These are phyloP conservation scores for Hipparchia sbordonii DNA, from an alignment of 2,888 invertebrate genomes.

Conservation along the genomic window DNA sequence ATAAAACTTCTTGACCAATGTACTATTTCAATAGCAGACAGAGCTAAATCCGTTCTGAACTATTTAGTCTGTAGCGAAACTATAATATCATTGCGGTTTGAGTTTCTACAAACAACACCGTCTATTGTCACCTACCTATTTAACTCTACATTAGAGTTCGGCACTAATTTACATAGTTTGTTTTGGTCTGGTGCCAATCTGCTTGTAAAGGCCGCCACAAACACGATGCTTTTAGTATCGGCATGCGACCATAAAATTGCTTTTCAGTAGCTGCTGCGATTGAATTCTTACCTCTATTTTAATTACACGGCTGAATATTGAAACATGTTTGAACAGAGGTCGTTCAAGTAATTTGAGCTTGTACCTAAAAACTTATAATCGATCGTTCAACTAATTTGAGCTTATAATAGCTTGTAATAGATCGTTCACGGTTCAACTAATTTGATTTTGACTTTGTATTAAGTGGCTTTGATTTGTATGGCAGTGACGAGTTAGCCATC, in stretches of 20 bases:
- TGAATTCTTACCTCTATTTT: not conserved
- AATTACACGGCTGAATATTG: no score
- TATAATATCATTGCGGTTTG: slow-evolving; percentile 24
- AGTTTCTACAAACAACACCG: slow-evolving; percentile 34
- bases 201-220: slow-evolving; percentile 12
- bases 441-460: no score
- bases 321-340: no score
- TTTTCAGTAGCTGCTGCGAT: not conserved
- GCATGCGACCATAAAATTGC: not conserved
- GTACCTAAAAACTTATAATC: no score
- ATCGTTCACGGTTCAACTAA: no score
- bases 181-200: slow-evolving; percentile 19
- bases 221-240: not conserved
- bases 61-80: slow-evolving; percentile 36
- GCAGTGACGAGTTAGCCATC: no score
- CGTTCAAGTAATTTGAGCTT: no score
- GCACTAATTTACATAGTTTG: slow-evolving; percentile 15
- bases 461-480: no score
- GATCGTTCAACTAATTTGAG: no score
- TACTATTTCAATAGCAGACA: slow-evolving; percentile 21
- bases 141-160: slow-evolving; percentile 30
- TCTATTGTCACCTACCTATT: slow-evolving; percentile 39
- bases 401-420: no score
- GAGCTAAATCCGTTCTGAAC: slow-evolving; percentile 15
- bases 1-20: not conserved